Percentiles rank a stretch among this genome's conserved stretches.
Conservation (phyloP, 2,113 vertebrate species). For the Glaucidium brasilianum region DNA sequence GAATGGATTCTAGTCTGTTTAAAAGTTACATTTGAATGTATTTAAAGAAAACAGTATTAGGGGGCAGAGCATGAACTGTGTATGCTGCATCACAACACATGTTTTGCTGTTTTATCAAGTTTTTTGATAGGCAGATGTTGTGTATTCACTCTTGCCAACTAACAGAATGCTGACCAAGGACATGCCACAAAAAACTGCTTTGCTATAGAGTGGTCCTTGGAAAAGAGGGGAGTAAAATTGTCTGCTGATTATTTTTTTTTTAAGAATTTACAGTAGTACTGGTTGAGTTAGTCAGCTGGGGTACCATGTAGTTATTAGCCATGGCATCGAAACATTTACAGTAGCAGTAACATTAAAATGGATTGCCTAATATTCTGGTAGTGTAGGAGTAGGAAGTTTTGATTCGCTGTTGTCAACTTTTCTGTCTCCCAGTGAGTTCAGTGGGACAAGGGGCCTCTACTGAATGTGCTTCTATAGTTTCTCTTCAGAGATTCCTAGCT, state of each 20-base stretch:
- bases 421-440: background rate
- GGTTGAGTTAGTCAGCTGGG: background rate
- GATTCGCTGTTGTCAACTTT: background rate
- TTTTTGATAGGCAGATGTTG: background rate
- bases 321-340: background rate
- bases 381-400: background rate
- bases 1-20: background rate
- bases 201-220: background rate
- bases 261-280: background rate
- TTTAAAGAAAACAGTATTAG: background rate
- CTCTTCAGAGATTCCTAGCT: background rate
- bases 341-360: background rate
- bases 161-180: background rate
- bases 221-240: background rate
- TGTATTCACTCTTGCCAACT: background rate
- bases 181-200: background rate
- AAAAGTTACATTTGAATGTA: background rate
- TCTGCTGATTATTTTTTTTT: background rate
- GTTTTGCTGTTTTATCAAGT: background rate
- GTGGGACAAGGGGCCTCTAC: background rate
- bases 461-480: background rate
- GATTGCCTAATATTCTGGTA: background rate
- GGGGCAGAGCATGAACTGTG: background rate
- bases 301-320: background rate
- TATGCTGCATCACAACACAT: rapidly evolving